Conservation (phyloP, 2,888 invertebrate genomes). For the Eledone cirrhosa region DNA sequence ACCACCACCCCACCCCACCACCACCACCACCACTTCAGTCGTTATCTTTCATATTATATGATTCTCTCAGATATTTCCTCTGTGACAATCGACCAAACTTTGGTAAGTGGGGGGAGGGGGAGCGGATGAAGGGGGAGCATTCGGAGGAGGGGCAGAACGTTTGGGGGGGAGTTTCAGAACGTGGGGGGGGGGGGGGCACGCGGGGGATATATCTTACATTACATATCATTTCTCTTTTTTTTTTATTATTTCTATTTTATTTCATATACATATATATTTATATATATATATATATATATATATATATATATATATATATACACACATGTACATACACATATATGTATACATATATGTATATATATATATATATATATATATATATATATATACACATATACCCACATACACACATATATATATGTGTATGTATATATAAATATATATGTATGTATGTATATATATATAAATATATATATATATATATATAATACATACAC, state of each 20-base stretch:
- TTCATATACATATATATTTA: not conserved
- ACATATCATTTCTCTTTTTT: not conserved
- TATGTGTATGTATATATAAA: not conserved
- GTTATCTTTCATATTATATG: too few relatives aligned
- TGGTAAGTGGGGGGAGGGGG: too few relatives aligned
- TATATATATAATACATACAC: slow-evolving; percentile 6
- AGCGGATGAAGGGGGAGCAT: too few relatives aligned
- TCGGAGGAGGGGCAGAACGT: too few relatives aligned
- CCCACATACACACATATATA: not conserved
- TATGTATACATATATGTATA: not conserved
- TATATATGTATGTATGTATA: not conserved
- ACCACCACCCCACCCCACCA: not conserved
- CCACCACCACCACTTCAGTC: not conserved
- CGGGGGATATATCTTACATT: not conserved
- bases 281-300: slow-evolving; percentile 6
- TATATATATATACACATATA: not conserved
- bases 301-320: slow-evolving; percentile 2
- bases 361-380: slow-evolving; percentile 1
- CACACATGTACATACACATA: not conserved
- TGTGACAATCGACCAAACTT: too few relatives aligned
- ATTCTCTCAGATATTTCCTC: too few relatives aligned
- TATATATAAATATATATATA: slow-evolving; percentile 1
- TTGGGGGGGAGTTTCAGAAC: too few relatives aligned
- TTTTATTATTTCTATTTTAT: not conserved
- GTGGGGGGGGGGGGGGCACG: too few relatives aligned